Evolutionary conservation across 2,797 vertebrate genomes (phyloP).

Genomic region (Luscinia megarhynchos): DNA sequence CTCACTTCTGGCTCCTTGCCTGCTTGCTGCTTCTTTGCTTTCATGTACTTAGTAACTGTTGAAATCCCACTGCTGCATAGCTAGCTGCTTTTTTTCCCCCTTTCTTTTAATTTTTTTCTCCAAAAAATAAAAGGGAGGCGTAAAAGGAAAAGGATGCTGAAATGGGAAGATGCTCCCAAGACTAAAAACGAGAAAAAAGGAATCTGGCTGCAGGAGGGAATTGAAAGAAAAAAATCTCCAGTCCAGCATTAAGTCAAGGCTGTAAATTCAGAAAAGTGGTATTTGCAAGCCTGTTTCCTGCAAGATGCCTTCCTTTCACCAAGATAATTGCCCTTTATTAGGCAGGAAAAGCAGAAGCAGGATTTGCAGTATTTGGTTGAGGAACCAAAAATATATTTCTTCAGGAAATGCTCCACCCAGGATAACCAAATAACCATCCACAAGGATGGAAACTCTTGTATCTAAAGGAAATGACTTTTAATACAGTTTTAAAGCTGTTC

Average conservation of each 20-base stretch:
- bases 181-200: neutral
- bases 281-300: neutral
- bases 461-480: neutral
- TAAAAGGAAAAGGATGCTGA: neutral
- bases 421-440: neutral
- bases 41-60: neutral
- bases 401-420: neutral
- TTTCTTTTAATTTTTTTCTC: neutral
- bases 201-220: neutral
- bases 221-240: neutral
- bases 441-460: neutral
- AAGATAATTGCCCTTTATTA: neutral
- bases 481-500: neutral
- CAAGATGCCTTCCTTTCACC: neutral
- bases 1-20: neutral
- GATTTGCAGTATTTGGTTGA: neutral
- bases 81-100: fast-evolving
- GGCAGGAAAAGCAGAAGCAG: neutral
- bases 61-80: neutral
- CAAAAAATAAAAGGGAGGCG: neutral
- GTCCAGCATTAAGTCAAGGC: neutral
- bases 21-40: neutral
- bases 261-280: neutral
- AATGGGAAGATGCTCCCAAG: neutral
- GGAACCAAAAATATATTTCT: neutral